Evolutionary conservation across 1,140 invertebrate genomes (phyloP), one percentile per base, ranked within the genome.

Genomic region (Scaptomyza montana): DNA sequence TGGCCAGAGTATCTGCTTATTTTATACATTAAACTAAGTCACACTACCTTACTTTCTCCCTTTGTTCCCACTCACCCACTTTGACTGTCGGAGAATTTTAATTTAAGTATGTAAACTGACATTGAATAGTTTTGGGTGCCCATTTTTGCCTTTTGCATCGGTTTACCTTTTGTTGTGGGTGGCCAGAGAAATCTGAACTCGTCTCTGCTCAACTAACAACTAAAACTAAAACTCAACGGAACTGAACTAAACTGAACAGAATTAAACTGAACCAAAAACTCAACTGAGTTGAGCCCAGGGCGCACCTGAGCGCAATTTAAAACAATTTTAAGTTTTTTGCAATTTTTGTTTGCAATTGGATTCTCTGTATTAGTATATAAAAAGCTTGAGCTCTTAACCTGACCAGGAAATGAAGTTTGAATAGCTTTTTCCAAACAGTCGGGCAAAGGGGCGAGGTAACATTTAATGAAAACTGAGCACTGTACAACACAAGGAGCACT

Each of bases 81-180:
- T 73, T 61, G 65, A 63, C 70, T 78, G 74, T 87, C 74, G 68
- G 78, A 50, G 84, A 89, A 89, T 89, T 89, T 89, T 89, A 89
- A 89, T 89, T 89, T 84, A 89, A 89, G 80, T 89, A 84, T 89
- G 85, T 89, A 89, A 89, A 89, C 85, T 89, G 84, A 89, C 84
- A 89, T 89, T 89, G 85, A 89, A 89, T 89, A 85, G 80, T 85
- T 85, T 80, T 73, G 30, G 30, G 30, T 59, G 61, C 25, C 39
- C 55, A 8, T n/a, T 43, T 46, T 46, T 49, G 36, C 56, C 12
- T 43, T 68, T 59, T 49, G 25, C 41, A 30, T 60, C 39, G 56
- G 65, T 28, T 47, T 66, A 28, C 60, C 63, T 57, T 80, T 85
- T 77, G 65, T 74, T 86, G 78, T 80, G 73, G 80, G 80, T 71